Base-by-base conservation (phyloP, 2,888 invertebrate genomes). In the Pseudanteris insignis region DNA sequence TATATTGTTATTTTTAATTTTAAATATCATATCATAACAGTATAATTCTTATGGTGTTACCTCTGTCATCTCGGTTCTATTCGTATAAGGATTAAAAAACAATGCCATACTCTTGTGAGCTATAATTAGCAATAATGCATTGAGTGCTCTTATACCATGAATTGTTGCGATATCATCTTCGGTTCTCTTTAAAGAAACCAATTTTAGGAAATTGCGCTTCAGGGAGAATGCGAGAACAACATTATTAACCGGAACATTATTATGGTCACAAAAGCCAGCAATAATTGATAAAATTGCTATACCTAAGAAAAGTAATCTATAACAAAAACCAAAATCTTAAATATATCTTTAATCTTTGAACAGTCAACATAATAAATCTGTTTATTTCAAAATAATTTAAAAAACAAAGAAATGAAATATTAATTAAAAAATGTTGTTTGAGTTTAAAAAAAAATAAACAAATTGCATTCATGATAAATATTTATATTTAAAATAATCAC, bases 51-150 rank as follows among this genome's bases (percentile, higher is more conserved):
- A n/a, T n/a, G n/a, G n/a, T 36, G 6, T 70, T 76, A 88, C 88
- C 82, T 88, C 87, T 0, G 85, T 79, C 86, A 87, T 86, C 63
- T 81, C 80, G 0, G 88, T 88, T 62, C 88, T 82, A 70, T 89
- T 89, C 33, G 84, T 76, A 69, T 86, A 89, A 1, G 88, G 87
- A 70, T 85, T 83, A 68, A 86, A 89, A 70, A 88, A 86, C 46
- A 86, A 73, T 1, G 89, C 88, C 86, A 89, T 86, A n/a, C 87
- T 86, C 72, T 89, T 89, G 74, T 89, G 89, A 0, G 88, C 84
- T 2, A 86, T 69, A 5, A 89, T 72, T 53, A 89, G 74, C 82
- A 88, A 83, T 3, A 85, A 33, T 1, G 88, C 88, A 69, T 88
- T 89, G 3, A 88, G 68, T 53, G 85, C 85, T 54, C 89, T 79